Evolutionary conservation across 2,888 invertebrate species (phyloP).

Genomic region (Rhagophthalmus giganteus): DNA sequence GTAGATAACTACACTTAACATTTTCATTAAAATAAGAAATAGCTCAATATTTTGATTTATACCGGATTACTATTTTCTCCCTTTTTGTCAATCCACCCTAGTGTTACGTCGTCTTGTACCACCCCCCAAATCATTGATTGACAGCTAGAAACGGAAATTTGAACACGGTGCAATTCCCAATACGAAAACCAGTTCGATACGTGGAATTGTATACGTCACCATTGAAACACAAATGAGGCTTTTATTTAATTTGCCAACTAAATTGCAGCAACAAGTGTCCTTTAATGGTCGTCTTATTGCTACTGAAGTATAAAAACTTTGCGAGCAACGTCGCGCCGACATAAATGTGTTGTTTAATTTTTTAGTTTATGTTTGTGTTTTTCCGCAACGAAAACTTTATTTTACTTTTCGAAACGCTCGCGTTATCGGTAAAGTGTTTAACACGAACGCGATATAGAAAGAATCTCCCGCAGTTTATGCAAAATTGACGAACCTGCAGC

Average conservation of each 20-base stretch:
- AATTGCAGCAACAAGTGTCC: conserved; percentile 52
- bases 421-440: conserved; percentile 28
- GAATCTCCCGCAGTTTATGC: conserved; percentile 34
- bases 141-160: conserved; percentile 29
- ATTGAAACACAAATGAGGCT: conserved; percentile 45
- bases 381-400: too few species aligned
- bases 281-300: conserved; percentile 44
- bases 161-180: conserved; percentile 26
- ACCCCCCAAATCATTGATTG: conserved; percentile 22
- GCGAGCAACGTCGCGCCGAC: conserved; percentile 28
- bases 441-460: conserved; percentile 28
- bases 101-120: conserved; percentile 13
- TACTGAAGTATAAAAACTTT: conserved; percentile 28
- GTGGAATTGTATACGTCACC: conserved; percentile 16
- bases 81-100: conserved; percentile 9
- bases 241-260: conserved; percentile 50
- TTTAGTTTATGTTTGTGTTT: too few species aligned
- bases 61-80: conserved; percentile 11
- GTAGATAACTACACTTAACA: too few species aligned
- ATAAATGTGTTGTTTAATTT: conserved; percentile 28
- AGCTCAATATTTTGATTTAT: neutral
- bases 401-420: conserved; percentile 2
- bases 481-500: conserved; percentile 40
- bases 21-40: neutral
- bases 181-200: conserved; percentile 20